Conservation (phyloP, 64 coral and sea anemone genomes). For the Anthopleura sola region DNA sequence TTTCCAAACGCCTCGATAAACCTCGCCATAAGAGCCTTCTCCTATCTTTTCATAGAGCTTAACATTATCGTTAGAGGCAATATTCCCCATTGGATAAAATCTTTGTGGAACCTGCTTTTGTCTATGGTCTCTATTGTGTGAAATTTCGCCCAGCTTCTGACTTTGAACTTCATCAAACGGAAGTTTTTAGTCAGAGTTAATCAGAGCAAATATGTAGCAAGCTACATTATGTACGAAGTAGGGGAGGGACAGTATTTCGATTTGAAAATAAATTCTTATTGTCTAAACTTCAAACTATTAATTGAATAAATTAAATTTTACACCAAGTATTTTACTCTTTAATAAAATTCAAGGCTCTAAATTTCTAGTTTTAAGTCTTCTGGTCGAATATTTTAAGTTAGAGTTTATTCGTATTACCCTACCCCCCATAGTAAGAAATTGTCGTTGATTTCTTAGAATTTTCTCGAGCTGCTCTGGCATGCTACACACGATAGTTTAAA, state of each 20-base stretch:
- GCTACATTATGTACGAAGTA: background rate
- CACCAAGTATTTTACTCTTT: background rate
- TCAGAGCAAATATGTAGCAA: background rate
- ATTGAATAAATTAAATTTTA: background rate
- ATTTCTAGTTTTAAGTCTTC: background rate
- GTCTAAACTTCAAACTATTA: background rate
- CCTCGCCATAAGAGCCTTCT: conserved; percentile 72
- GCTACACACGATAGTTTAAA: background rate
- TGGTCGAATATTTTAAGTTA: background rate
- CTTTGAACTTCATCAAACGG: background rate
- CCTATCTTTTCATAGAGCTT: conserved; percentile 77
- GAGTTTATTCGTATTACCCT: background rate
- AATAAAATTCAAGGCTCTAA: background rate
- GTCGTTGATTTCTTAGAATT: background rate
- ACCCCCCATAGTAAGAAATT: background rate
- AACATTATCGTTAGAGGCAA: conserved; percentile 45
- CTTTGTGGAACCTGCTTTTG: background rate
- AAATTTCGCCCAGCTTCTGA: background rate
- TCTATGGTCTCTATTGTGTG: background rate
- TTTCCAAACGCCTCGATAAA: conserved; percentile 63
- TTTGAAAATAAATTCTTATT: background rate
- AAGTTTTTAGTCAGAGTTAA: too few relatives aligned
- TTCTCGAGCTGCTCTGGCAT: background rate
- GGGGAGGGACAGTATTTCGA: background rate
- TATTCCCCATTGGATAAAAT: background rate